These are phyloP conservation scores for Phacellophora camtschatica DNA, from an alignment of 30 jellyfish, hydroid and myxozoan species.

Conservation along the genomic window DNA sequence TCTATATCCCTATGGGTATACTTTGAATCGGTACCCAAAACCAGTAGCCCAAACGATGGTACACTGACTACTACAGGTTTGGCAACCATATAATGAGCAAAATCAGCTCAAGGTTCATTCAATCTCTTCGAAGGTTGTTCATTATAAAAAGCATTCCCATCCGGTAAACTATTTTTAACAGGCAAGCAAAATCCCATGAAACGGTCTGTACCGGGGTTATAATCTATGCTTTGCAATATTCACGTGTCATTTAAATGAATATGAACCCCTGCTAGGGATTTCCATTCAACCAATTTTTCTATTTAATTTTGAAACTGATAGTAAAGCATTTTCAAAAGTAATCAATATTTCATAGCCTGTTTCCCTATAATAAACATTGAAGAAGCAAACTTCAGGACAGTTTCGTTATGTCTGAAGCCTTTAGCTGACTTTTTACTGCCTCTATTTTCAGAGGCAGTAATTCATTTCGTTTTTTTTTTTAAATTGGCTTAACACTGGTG, in stretches of 20 bases:
- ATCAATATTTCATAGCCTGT: background rate
- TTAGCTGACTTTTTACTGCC: background rate
- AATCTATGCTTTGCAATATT: background rate
- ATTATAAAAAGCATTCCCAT: background rate
- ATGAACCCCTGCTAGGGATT: background rate
- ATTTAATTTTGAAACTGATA: background rate
- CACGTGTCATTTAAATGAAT: background rate
- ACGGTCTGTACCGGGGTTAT: background rate
- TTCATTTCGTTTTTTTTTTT: background rate
- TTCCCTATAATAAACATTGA: background rate
- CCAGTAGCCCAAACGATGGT: background rate
- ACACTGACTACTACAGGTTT: background rate
- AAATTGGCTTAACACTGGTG: background rate
- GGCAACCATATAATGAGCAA: background rate
- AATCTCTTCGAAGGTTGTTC: no score
- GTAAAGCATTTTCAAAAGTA: background rate
- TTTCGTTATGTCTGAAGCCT: background rate
- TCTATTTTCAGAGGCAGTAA: background rate
- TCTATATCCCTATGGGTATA: background rate
- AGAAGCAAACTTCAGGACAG: background rate
- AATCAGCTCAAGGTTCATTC: background rate
- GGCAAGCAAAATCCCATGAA: background rate
- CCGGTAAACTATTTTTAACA: background rate
- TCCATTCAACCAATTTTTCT: background rate
- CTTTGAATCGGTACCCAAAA: background rate